Percentiles rank a stretch among this genome's conserved stretches.
Evolutionary conservation across 2,113 vertebrate genomes (phyloP).

Genomic region (Protobothrops mucrosquamatus): DNA sequence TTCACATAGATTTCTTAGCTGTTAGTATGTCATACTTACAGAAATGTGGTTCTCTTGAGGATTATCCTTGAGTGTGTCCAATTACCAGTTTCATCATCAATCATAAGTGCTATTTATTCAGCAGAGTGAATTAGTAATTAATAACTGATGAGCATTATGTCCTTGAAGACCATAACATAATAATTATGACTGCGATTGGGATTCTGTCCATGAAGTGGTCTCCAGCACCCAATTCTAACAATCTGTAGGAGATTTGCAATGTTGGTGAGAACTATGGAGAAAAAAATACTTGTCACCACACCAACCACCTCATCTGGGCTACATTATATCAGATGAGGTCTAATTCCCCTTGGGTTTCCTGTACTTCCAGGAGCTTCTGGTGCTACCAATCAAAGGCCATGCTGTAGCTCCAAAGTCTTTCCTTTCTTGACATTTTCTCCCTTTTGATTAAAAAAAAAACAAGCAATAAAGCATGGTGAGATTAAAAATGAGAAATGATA

Average conservation of each 20-base stretch:
- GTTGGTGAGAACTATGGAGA: constrained; percentile 68
- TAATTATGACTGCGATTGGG: constrained; percentile 91
- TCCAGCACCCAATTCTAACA: constrained; percentile 80
- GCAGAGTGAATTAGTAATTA: constrained; percentile 99
- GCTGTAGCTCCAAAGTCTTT: background rate
- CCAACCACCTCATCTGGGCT: background rate
- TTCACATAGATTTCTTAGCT: constrained; percentile 66
- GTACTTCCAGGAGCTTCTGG: background rate
- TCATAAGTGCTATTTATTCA: constrained; percentile 99
- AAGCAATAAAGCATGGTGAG: background rate
- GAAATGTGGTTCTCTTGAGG: constrained; percentile 83
- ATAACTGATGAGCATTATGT: constrained; percentile 99
- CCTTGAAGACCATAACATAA: constrained; percentile 93
- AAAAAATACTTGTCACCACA: constrained; percentile 41
- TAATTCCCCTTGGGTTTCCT: background rate
- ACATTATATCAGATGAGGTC: background rate
- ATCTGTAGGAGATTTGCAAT: constrained; percentile 77
- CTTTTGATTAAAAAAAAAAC: background rate
- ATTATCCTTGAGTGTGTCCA: constrained; percentile 84
- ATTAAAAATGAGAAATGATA: background rate
- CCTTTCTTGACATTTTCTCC: background rate
- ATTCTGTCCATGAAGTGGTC: constrained; percentile 79
- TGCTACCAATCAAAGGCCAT: background rate
- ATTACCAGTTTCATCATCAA: constrained; percentile 99
- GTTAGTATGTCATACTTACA: constrained; percentile 80